A percentile compares a stretch with the other conserved stretches of the same genome.
Conservation (phyloP, 2,797 vertebrate species). For the Sardinella longiceps region DNA sequence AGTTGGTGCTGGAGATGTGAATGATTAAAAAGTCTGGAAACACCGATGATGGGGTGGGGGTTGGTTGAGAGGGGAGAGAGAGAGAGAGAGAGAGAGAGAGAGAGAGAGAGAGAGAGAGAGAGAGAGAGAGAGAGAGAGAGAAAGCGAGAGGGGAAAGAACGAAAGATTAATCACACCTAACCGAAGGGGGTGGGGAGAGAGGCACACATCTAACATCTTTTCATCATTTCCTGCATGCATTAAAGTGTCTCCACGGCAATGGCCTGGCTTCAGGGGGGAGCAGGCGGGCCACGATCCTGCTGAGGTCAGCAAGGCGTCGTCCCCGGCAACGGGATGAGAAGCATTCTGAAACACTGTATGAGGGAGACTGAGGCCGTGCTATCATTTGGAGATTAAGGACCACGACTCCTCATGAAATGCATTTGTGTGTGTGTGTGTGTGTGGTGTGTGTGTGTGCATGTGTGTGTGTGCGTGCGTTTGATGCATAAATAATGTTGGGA, state of each 20-base stretch:
- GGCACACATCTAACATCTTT: conserved; percentile 59
- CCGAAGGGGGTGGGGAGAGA: conserved; percentile 3
- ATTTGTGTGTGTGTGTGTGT: not conserved
- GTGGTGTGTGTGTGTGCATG: not conserved
- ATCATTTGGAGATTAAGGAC: not conserved
- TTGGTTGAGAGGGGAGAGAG: not conserved
- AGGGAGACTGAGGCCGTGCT: not conserved
- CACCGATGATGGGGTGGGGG: conserved; percentile 28
- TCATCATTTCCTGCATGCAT: conserved; percentile 67
- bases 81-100: not conserved
- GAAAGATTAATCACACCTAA: conserved; percentile 61
- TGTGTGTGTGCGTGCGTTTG: not conserved
- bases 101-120: not conserved
- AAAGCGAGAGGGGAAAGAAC: not conserved
- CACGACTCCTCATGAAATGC: not conserved
- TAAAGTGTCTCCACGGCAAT: conserved; percentile 53
- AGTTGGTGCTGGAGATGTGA: conserved; percentile 17
- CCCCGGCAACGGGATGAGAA: conserved; percentile 54
- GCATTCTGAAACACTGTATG: conserved; percentile 48
- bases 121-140: not conserved
- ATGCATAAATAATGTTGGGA: not conserved
- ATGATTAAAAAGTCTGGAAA: conserved; percentile 53
- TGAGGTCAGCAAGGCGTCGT: conserved; percentile 71
- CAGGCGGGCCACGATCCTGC: conserved; percentile 58
- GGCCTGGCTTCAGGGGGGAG: conserved; percentile 50